phyloP scores from a whole-genome alignment of 64 coral and sea anemone species.

The Orbicella faveolata region DNA sequence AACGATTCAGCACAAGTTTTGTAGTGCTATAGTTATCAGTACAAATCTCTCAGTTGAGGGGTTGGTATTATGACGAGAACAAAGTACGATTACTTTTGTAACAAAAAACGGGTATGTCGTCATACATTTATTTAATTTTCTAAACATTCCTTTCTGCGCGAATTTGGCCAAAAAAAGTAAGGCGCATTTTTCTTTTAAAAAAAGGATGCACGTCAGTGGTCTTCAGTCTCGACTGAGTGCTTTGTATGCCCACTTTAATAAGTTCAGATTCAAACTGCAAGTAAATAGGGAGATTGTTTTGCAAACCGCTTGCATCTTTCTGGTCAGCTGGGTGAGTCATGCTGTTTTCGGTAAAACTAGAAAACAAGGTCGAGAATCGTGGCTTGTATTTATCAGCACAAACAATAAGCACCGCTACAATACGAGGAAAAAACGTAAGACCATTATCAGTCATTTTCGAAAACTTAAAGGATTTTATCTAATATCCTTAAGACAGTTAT shows the following conservation, averaged over 20 bases:
- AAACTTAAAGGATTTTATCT: background rate
- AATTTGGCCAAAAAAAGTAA: no score
- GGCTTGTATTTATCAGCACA: background rate
- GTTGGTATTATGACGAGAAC: no score
- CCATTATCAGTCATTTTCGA: background rate
- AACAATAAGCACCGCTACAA: background rate
- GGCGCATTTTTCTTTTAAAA: background rate
- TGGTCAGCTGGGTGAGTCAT: background rate
- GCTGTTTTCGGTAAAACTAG: constrained; percentile 5
- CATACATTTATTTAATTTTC: no score
- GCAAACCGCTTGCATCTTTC: background rate
- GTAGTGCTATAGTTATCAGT: no score
- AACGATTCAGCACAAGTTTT: no score
- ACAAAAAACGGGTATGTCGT: no score
- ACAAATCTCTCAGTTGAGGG: no score
- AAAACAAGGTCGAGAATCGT: background rate
- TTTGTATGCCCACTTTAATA: background rate
- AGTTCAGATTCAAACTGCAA: constrained; percentile 18
- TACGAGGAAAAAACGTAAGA: background rate
- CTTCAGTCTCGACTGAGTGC: background rate
- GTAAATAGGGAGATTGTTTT: background rate
- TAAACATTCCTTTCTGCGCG: no score
- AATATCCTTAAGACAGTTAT: background rate
- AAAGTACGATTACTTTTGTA: no score
- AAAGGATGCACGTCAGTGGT: background rate